Conservation (phyloP, 1,140 invertebrate genomes). For the Neuroterus valhalla region DNA sequence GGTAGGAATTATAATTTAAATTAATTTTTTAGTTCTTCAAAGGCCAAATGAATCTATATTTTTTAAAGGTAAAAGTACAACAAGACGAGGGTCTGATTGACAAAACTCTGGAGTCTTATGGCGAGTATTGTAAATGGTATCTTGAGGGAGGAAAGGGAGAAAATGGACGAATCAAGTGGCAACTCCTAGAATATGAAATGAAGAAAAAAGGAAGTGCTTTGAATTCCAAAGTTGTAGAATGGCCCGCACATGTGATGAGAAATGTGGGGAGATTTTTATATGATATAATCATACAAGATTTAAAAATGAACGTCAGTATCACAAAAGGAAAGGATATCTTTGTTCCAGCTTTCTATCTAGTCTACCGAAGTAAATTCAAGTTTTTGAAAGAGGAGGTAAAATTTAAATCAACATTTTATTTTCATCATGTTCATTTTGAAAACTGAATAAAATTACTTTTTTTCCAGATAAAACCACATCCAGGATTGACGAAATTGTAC, state of each 20-base stretch:
- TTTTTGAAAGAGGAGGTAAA: constrained; percentile 82
- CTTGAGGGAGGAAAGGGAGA: constrained; percentile 68
- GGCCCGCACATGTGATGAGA: constrained; percentile 79
- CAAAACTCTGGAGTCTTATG: constrained; percentile 82
- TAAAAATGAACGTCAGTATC: constrained; percentile 86
- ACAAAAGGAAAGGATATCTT: constrained; percentile 68
- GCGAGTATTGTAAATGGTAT: constrained; percentile 84
- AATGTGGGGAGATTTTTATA: constrained; percentile 89
- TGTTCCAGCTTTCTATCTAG: constrained; percentile 87
- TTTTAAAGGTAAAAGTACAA: constrained; percentile 81
- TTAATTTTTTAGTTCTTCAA: constrained; percentile 30
- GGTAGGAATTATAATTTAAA: constrained; percentile 47
- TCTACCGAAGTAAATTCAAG: constrained; percentile 82
- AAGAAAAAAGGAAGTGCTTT: constrained; percentile 76
- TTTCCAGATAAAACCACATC: constrained; percentile 83
- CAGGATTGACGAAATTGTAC: constrained; percentile 81
- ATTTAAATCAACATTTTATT: constrained; percentile 33
- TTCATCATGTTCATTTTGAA: constrained; percentile 18
- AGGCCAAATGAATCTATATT: constrained; percentile 8
- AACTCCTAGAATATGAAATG: constrained; percentile 77
- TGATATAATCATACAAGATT: constrained; percentile 89
- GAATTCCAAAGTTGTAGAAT: constrained; percentile 77
- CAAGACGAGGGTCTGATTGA: constrained; percentile 79
- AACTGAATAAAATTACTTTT: constrained; percentile 5
- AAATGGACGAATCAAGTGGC: constrained; percentile 86